Evolutionary conservation across 92 coral and sea anemone species (phyloP), one percentile per base, ranked within the genome.

Genomic region (Umimayanthus kanabou): DNA sequence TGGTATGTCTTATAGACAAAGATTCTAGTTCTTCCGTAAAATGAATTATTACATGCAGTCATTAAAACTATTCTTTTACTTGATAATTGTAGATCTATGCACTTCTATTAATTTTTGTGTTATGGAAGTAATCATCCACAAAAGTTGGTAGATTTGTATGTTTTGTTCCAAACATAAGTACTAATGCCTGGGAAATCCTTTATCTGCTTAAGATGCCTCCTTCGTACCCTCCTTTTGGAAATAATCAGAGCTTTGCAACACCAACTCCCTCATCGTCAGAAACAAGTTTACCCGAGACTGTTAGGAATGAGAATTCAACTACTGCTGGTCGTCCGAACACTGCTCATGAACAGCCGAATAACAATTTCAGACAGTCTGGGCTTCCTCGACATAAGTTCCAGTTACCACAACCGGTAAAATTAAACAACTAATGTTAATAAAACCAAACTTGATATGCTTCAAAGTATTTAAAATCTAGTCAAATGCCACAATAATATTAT

Each of bases 331-430:
- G 53, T 45, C 87, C 29, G 61, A 83, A 43, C 25, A 73, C 87
- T 69, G 10, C 45, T 47, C 26, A 55, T 6, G 65, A 43, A 83
- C 87, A 42, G 64, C 66, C 87, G 40, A 49, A 71, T 42, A 83
- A 83, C 65, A 83, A 71, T 70, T 71, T 83, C 55, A 83, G 78
- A 53, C 79, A 70, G 78, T 47, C 87, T 71, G 87, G 87, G 47
- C 87, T 40, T 14, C 87, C 49, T 4, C 87, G 29, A 28, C 87
- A 83, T 69, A 83, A 83, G 87, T 83, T 83, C 87, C 79, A 83
- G 87, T 83, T 83, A 83, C 79, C 87, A 70, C 67, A 83, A 70
- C 76, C 79, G 87, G 87, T 83, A 83, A 83, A 83, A 83, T 28
- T 40, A 45, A 45, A 42, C 25, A 70, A 1, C 4, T 22, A 83